Conservation (phyloP, 2,888 invertebrate species). For the Tenthredo mesomela region DNA sequence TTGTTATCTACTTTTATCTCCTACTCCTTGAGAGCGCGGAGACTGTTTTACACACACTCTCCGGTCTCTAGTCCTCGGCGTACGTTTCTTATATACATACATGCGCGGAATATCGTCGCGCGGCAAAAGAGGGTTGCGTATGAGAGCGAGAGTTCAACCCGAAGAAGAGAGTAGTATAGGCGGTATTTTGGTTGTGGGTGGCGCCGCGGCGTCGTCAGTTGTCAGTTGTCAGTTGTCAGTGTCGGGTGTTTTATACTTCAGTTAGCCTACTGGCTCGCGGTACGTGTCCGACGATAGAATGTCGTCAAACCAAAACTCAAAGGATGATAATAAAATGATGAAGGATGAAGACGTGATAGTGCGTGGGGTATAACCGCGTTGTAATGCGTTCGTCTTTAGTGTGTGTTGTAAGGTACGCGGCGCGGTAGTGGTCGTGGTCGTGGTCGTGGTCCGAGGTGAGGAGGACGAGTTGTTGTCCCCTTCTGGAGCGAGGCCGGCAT, state of each 20-base stretch:
- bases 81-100: background rate
- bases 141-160: background rate
- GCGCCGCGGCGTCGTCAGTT: constrained; percentile 42
- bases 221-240: constrained; percentile 31
- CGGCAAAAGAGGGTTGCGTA: constrained; percentile 14
- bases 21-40: background rate
- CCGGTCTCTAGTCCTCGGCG: background rate
- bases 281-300: background rate
- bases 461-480: constrained; percentile 53
- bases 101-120: constrained; percentile 37
- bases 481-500: constrained; percentile 49
- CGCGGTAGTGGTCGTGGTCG: constrained; percentile 33
- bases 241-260: background rate
- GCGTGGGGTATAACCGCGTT: background rate
- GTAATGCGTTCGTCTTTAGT: constrained; percentile 20
- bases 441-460: constrained; percentile 49
- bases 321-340: background rate
- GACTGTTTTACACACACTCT: background rate
- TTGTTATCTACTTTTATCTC: background rate
- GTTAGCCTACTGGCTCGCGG: background rate
- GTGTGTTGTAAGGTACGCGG: background rate
- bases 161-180: background rate
- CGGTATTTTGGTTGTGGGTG: constrained; percentile 31
- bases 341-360: constrained; percentile 3
- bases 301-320: background rate